Percentiles rank a stretch among this genome's conserved stretches.
These are phyloP conservation scores for Drosophila paramelanica DNA, from an alignment of 2,888 invertebrate genomes.

Conservation along the genomic window DNA sequence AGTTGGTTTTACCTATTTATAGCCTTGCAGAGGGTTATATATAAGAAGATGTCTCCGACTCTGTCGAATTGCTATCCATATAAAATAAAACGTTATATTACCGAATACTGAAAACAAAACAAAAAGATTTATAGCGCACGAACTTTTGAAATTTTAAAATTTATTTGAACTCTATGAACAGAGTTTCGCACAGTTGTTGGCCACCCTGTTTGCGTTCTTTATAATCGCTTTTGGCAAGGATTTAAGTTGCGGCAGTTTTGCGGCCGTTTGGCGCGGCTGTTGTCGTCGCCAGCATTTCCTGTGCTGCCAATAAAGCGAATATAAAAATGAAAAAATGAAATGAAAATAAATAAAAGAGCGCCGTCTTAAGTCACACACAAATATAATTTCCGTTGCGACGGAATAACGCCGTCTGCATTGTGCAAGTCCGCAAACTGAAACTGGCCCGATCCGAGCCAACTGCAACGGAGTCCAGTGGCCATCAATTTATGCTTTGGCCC, in stretches of 20 bases:
- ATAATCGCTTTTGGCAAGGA: constrained; percentile 57
- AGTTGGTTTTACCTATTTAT: too few relatives aligned
- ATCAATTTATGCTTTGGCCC: constrained; percentile 21
- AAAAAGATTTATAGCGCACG: too few relatives aligned
- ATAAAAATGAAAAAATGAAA: constrained; percentile 3
- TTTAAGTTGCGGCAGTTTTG: constrained; percentile 47
- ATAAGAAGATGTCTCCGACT: too few relatives aligned
- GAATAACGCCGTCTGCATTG: constrained; percentile 33
- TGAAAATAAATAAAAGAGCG: constrained; percentile 15
- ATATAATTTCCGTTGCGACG: constrained; percentile 58
- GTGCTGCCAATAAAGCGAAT: constrained; percentile 54
- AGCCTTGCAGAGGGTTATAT: too few relatives aligned
- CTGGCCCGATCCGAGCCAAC: constrained; percentile 5
- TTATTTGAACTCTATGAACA: neutral
- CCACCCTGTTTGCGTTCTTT: neutral
- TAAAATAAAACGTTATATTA: too few relatives aligned
- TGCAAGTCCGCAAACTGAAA: constrained; percentile 37
- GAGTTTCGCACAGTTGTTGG: neutral
- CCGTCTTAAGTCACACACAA: constrained; percentile 45
- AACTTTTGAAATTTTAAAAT: too few relatives aligned
- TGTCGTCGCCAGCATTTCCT: constrained; percentile 59
- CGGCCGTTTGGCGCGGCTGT: constrained; percentile 20
- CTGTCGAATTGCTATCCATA: too few relatives aligned
- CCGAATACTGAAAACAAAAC: too few relatives aligned
- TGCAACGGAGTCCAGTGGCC: constrained; percentile 12